Conservation (phyloP, 2,888 invertebrate genomes). For the Hofmannophila pseudospretella region DNA sequence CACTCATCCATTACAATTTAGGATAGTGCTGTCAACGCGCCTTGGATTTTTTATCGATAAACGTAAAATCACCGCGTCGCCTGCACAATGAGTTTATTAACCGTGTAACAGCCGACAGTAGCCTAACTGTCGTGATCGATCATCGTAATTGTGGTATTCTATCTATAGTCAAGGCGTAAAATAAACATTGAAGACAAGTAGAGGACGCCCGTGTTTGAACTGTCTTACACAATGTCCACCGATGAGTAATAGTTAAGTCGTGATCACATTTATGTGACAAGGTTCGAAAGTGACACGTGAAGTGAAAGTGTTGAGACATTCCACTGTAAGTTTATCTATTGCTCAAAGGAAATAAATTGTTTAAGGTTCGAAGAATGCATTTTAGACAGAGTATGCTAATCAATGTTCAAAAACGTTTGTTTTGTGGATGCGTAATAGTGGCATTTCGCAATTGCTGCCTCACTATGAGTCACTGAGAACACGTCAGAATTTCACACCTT, state of each 20-base stretch:
- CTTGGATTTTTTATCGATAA: slow-evolving; percentile 47
- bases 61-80: slow-evolving; percentile 32
- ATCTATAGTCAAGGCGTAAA: slow-evolving; percentile 36
- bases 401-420: slow-evolving; percentile 46
- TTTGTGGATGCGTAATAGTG: slow-evolving; percentile 38
- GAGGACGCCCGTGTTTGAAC: slow-evolving; percentile 48
- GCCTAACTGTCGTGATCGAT: slow-evolving; percentile 57
- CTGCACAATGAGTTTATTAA: slow-evolving; percentile 45
- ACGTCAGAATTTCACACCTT: slow-evolving; percentile 9
- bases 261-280: slow-evolving; percentile 31
- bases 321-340: slow-evolving; percentile 20
- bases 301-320: slow-evolving; percentile 38
- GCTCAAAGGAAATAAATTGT: slow-evolving; percentile 37
- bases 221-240: slow-evolving; percentile 33
- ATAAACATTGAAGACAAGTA: slow-evolving; percentile 56
- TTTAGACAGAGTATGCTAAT: slow-evolving; percentile 58
- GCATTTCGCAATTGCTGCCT: slow-evolving; percentile 46
- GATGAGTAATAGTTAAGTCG: slow-evolving; percentile 32
- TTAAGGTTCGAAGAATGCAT: slow-evolving; percentile 26
- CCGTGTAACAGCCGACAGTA: slow-evolving; percentile 43
- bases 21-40: slow-evolving; percentile 46
- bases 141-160: slow-evolving; percentile 48
- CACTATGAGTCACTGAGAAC: slow-evolving; percentile 34
- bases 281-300: slow-evolving; percentile 30
- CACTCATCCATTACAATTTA: slow-evolving; percentile 51